phyloP scores from a whole-genome alignment of 53 echinoderm and acorn worm species.

The Paracentrotus lividus region DNA sequence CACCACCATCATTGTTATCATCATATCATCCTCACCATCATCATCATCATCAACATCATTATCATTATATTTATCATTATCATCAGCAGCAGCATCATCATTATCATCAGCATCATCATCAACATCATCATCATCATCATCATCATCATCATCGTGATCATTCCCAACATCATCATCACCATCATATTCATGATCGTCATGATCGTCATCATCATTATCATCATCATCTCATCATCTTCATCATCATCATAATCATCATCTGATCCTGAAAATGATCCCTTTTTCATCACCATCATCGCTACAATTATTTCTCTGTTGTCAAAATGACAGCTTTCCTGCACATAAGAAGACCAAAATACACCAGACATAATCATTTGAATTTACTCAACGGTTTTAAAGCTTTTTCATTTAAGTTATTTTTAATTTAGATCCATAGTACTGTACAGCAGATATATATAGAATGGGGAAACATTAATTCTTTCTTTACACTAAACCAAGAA shows the following conservation, averaged over 20 bases:
- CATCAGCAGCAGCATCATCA: background rate
- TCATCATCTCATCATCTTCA: background rate
- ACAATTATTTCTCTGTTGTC: no score
- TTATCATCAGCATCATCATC: background rate
- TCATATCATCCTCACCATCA: no score
- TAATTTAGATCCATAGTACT: constrained; percentile 69
- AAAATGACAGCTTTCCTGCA: no score
- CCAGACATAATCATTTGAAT: no score
- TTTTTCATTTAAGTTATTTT: constrained; percentile 43
- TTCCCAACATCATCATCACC: no score
- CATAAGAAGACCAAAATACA: no score
- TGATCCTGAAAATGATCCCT: no score
- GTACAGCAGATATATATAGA: constrained; percentile 63
- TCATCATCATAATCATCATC: no score
- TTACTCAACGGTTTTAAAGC: no score
- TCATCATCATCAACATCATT: background rate
- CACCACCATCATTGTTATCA: background rate
- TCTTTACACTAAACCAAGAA: constrained; percentile 58
- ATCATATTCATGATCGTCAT: background rate
- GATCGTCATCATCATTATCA: background rate
- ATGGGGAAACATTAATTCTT: constrained; percentile 22
- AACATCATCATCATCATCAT: constrained; percentile 36
- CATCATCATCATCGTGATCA: background rate
- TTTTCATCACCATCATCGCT: no score
- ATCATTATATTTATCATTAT: no score